Base-by-base conservation (phyloP, 2,797 vertebrate species). In the Kryptopterus vitreolus region DNA sequence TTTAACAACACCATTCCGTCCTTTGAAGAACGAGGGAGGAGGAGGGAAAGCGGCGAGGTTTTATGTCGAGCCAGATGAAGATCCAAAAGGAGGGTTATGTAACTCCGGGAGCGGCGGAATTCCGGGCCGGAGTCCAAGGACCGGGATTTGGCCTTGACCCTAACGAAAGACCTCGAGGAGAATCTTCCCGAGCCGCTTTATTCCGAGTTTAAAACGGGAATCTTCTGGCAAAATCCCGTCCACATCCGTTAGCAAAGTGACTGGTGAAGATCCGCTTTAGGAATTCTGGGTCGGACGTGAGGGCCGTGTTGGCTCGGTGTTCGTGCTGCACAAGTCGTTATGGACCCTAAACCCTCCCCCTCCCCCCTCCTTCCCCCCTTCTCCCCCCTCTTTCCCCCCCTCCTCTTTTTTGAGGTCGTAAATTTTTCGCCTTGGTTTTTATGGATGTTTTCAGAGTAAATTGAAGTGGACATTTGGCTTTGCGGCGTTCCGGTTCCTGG, bases 401-500 rank as follows among this genome's bases (percentile, higher is more conserved):
- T 18, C 71, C 38, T n/a, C n/a, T n/a, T n/a, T n/a, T n/a, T n/a
- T n/a, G n/a, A n/a, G 66, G 84, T 35, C 26, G 59, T 81, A 84
- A 53, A 85, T 85, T 80, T 84, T 85, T 58, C n/a, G 20, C 72
- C 70, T 77, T n/a, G 33, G 71, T 57, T 84, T 87, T 86, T 85
- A 78, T 84, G 53, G 83, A 77, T 82, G 87, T 84, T 85, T 86
- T 83, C 24, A 77, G 80, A 82, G 78, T 79, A 69, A 86, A 82
- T 87, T 69, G 55, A n/a, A 63, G 48, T 59, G 38, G 77, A 68
- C 86, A 89, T 87, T 92, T 93, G 93, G 92, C 91, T 90, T 84
- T 83, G 43, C 82, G 83, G 85, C 55, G 87, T 86, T 86, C 86
- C 84, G 89, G 86, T 94, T 94, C 93, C 91, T 94, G 93, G 93